Base-by-base conservation (phyloP, 2,797 vertebrate species). In the Micromesistius poutassou region DNA sequence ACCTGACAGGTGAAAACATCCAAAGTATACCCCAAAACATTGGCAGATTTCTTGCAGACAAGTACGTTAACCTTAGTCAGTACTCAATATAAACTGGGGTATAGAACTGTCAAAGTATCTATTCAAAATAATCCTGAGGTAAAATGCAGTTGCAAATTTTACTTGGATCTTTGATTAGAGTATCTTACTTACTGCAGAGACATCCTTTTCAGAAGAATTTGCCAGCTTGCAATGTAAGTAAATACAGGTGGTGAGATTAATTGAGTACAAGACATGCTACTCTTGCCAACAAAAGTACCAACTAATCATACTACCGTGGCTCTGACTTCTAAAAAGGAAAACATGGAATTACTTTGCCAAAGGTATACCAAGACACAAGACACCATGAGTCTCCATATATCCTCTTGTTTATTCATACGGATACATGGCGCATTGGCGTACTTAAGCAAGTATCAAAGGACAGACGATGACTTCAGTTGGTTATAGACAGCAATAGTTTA, bases 361-460 rank as follows among this genome's bases (percentile, higher is more conserved):
- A 71, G 16, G 30, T 33, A 81, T 76, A 77, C 38, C 80, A 33
- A 81, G 76, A 93, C 85, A 91, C 80, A 91, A 88, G 78, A 93
- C 88, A 7, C 86, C 84, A 87, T 88, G 84, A 91, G 90, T 84
- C 81, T 86, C 89, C 78, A 79, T 74, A 81, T 84, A 84, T 81
- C 71, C 78, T 91, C 72, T 62, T 71, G 78, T 93, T 93, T 93
- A 92, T 93, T 93, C 89, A 68, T 68, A 68, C 74, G 40, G 86
- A 90, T 83, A 91, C 75, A 87, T 75, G 73, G 16, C 78, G 80
- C 30, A 80, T 75, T 75, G 73, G 16, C 78, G 80, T 31, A 80
- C 76, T 87, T 88, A 66, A 80, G 81, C 72, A 77, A 89, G 75
- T 70, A 84, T 78, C 75, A 50, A 71, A 35, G 66, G 28, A 79